Percentiles rank a stretch among this genome's conserved stretches.
phyloP scores from a whole-genome alignment of 1,140 invertebrate species.

The Thalassaphorura encarpata region DNA sequence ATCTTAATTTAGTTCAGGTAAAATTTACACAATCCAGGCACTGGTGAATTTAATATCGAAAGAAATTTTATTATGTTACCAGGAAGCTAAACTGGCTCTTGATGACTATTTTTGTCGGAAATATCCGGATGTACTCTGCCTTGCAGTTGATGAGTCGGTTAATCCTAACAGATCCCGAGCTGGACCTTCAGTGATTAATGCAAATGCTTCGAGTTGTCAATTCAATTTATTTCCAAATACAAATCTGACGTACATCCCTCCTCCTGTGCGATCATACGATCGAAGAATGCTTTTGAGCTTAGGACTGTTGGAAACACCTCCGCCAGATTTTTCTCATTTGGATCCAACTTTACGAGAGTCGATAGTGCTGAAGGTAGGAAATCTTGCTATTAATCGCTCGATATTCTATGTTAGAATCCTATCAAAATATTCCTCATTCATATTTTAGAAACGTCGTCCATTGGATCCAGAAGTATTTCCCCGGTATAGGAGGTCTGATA shows the following conservation, averaged over 20 bases:
- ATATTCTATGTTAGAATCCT: too few relatives aligned
- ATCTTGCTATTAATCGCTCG: too few relatives aligned
- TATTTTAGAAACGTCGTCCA: too few relatives aligned
- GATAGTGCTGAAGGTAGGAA: slow-evolving; percentile 24
- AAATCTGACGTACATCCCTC: too few relatives aligned
- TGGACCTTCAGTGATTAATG: too few relatives aligned
- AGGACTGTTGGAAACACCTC: background rate
- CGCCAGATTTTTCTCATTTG: slow-evolving; percentile 27
- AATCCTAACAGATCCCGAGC: too few relatives aligned
- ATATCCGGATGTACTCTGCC: slow-evolving; percentile 15
- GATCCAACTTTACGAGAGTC: slow-evolving; percentile 17
- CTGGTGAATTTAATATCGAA: background rate
- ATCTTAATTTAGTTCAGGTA: slow-evolving; percentile 71
- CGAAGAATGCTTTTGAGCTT: slow-evolving; percentile 19
- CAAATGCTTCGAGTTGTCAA: too few relatives aligned
- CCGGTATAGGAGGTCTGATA: too few relatives aligned
- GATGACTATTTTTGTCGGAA: slow-evolving; percentile 62
- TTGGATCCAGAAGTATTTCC: too few relatives aligned
- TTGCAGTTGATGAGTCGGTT: background rate
- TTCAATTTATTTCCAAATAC: too few relatives aligned
- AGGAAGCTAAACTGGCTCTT: slow-evolving; percentile 73
- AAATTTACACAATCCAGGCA: slow-evolving; percentile 33
- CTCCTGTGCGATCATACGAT: slow-evolving; percentile 15
- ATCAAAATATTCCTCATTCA: too few relatives aligned
- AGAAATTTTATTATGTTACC: slow-evolving; percentile 5